phyloP scores from a whole-genome alignment of 2,888 invertebrate species.

The Platycheirus rosarum region DNA sequence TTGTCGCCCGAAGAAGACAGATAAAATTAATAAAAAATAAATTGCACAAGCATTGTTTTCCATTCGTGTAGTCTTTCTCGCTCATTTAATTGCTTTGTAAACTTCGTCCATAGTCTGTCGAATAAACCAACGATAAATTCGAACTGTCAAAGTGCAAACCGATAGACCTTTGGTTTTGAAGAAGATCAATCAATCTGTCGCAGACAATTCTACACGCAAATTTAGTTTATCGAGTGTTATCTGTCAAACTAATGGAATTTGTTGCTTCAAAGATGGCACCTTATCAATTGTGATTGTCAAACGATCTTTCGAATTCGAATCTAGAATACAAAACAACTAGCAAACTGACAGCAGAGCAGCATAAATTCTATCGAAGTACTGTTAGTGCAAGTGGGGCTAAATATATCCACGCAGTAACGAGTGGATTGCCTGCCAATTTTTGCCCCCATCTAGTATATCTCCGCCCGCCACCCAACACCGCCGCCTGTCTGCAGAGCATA shows the following conservation, averaged over 20 bases:
- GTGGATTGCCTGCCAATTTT: constrained; percentile 68
- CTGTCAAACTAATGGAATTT: constrained; percentile 34
- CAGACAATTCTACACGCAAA: constrained; percentile 1
- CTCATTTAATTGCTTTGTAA: constrained; percentile 8
- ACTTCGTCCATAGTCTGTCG: constrained; percentile 7
- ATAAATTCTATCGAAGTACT: constrained; percentile 25
- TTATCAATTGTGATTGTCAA: constrained; percentile 51
- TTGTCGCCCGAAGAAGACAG: constrained; percentile 31
- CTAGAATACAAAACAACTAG: not conserved
- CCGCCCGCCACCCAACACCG: constrained; percentile 31
- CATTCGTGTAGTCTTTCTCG: constrained; percentile 1
- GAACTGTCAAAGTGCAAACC: constrained; percentile 43
- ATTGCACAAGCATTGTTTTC: constrained; percentile 13
- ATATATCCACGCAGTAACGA: constrained; percentile 62
- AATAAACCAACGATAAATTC: constrained; percentile 12
- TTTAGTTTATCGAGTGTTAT: constrained; percentile 30
- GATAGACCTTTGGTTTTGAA: constrained; percentile 7
- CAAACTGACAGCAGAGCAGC: constrained; percentile 4
- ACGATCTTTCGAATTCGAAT: constrained; percentile 19
- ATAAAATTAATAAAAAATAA: constrained; percentile 40
- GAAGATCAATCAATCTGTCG: constrained; percentile 34
- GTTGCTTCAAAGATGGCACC: constrained; percentile 30
- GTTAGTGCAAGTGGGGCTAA: constrained; percentile 53
- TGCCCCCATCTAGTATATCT: constrained; percentile 64
- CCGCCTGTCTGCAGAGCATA: constrained; percentile 11